Conservation (phyloP, 2,888 invertebrate species). For the Drosophila colorata region DNA sequence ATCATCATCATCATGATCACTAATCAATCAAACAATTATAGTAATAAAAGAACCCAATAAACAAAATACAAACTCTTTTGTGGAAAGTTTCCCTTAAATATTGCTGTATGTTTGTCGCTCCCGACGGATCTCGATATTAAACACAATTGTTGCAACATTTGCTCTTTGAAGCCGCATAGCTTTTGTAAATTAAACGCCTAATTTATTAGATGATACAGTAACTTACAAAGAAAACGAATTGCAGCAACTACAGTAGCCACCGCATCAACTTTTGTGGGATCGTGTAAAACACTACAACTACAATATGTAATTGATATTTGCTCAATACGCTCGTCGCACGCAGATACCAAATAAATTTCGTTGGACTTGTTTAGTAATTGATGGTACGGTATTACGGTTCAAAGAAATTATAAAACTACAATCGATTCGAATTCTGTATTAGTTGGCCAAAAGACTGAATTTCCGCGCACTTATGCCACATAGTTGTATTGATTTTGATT, state of each 20-base stretch:
- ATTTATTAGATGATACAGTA: slow-evolving; percentile 60
- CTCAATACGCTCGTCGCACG: slow-evolving; percentile 12
- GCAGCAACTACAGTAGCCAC: slow-evolving; percentile 30
- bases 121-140: background rate
- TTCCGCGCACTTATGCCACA: slow-evolving; percentile 91
- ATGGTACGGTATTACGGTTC: slow-evolving; percentile 26
- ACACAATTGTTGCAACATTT: slow-evolving; percentile 12
- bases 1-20: slow-evolving; percentile 21
- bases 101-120: slow-evolving; percentile 6
- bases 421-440: slow-evolving; percentile 25
- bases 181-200: slow-evolving; percentile 50
- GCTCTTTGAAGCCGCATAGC: slow-evolving; percentile 11
- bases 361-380: slow-evolving; percentile 29
- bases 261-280: slow-evolving; percentile 12
- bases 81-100: slow-evolving; percentile 4
- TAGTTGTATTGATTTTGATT: slow-evolving; percentile 99
- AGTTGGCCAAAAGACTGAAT: slow-evolving; percentile 39
- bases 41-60: slow-evolving; percentile 35
- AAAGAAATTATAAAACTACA: slow-evolving; percentile 20
- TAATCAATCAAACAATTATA: slow-evolving; percentile 21
- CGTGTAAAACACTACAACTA: slow-evolving; percentile 35
- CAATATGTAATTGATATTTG: slow-evolving; percentile 33
- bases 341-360: slow-evolving; percentile 38
- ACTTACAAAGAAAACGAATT: slow-evolving; percentile 56
- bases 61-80: slow-evolving; percentile 31